Percentiles rank a stretch among this genome's conserved stretches.
Conservation (phyloP, 2,888 invertebrate genomes). For the Spodoptera picta region DNA sequence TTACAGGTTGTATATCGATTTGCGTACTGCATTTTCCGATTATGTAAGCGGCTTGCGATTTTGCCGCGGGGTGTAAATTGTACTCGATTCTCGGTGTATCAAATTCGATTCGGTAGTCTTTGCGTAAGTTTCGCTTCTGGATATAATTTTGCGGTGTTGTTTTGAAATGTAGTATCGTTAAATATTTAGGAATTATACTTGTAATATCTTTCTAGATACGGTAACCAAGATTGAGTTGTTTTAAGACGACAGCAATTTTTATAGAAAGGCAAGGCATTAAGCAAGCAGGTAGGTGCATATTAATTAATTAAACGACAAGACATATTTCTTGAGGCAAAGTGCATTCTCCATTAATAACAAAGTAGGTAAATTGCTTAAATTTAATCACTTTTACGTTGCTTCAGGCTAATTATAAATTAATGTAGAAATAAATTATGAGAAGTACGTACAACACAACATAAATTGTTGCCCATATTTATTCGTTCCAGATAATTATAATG, state of each 20-base stretch:
- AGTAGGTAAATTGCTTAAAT: conserved; percentile 21
- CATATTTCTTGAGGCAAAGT: conserved; percentile 3
- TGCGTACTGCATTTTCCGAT: conserved; percentile 34
- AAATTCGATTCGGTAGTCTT: conserved; percentile 22
- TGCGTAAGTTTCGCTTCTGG: conserved; percentile 24
- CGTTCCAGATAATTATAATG: conserved; percentile 64
- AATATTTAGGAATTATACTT: neutral
- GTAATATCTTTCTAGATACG: neutral
- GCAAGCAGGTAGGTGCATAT: neutral
- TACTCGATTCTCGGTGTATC: conserved; percentile 14
- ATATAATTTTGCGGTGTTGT: conserved; percentile 6
- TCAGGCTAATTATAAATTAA: conserved; percentile 37
- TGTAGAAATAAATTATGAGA: conserved; percentile 41
- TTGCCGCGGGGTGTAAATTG: conserved; percentile 20
- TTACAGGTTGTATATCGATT: conserved; percentile 21
- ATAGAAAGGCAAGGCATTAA: conserved; percentile 2
- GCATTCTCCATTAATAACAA: conserved; percentile 10
- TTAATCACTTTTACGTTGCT: conserved; percentile 20
- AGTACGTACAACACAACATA: conserved; percentile 39
- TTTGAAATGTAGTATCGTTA: conserved; percentile 9
- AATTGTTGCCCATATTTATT: conserved; percentile 57
- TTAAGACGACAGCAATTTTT: neutral
- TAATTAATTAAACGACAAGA: conserved; percentile 19
- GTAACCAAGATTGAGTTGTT: neutral
- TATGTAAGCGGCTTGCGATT: conserved; percentile 36